Evolutionary conservation across 2,113 vertebrate species (phyloP), one percentile per base, ranked within the genome.

Genomic region (Melierax canorus): DNA sequence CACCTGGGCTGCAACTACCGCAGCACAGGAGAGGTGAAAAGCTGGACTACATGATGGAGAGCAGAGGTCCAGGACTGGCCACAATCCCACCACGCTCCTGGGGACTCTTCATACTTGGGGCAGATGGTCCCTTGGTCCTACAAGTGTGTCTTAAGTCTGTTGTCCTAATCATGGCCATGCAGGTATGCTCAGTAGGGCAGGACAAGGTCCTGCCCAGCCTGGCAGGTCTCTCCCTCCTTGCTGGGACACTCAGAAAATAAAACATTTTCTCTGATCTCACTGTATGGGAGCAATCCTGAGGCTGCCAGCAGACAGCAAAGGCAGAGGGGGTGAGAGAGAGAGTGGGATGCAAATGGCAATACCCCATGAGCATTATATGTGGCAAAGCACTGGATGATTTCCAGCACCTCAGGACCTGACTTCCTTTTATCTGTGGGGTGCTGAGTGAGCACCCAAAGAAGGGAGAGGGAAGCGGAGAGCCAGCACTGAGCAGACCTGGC

Each of bases 291-390:
- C 62, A 56, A 46, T 29, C 43, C 63, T 58, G 76, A 27, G 63
- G 27, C 45, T 80, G 80, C 48, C 68, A 93, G 77, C n/a, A 74
- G 41, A n/a, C 10, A 69, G 18, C 36, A 81, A 58, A 48, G 64
- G 72, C 50, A 81, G 77, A 68, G 16, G 4, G 27, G 19, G 19
- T 1, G 8, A 62, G 36, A 60, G 10, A 53, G 22, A 45, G 8
- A 39, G 50, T 2, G 11, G 51, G 56, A 22, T 30, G 12, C 32
- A 56, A 67, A 62, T 11, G 36, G 12, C 0, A 0, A 23, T 24
- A 26, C 18, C 24, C 30, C 1, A 1, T 23, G 26, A 56, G 10
- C 41, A 81, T 34, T 10, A 10, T 1, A 1, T 3, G 27, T 41
- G 38, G 45, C 55, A 81, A 64, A 92, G 41, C 46, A 55, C 62